Percentiles rank a stretch among this genome's conserved stretches.
These are phyloP conservation scores for Pachypeltis micranthus DNA, from an alignment of 1,140 invertebrate genomes.

Conservation along the genomic window DNA sequence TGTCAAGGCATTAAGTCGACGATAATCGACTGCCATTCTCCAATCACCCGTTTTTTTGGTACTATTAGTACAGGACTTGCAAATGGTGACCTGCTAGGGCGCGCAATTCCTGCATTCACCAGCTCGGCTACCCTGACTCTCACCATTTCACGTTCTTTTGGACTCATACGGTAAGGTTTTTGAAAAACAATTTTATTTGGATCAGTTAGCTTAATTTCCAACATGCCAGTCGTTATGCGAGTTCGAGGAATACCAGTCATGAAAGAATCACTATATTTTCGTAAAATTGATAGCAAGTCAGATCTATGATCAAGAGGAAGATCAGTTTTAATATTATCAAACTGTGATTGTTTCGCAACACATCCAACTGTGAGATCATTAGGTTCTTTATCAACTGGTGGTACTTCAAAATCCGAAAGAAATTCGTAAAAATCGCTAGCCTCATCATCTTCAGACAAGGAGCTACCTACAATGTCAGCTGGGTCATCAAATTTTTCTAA, in stretches of 20 bases:
- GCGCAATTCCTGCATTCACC: neutral
- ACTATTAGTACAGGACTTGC: slow-evolving; percentile 2
- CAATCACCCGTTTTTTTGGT: neutral
- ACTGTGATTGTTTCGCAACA: neutral
- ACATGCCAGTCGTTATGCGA: neutral
- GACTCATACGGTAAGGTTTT: neutral
- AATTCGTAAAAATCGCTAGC: neutral
- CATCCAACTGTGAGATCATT: neutral
- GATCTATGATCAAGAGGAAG: neutral
- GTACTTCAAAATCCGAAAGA: neutral
- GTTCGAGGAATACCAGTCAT: neutral
- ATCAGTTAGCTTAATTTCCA: slow-evolving; percentile 2
- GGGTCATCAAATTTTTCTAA: no score
- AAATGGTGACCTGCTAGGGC: neutral
- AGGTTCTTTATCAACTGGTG: neutral
- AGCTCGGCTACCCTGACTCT: neutral
- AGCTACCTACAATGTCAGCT: no score
- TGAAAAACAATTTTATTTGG: neutral
- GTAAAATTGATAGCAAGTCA: neutral
- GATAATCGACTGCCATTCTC: slow-evolving; percentile 3
- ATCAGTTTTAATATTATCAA: neutral
- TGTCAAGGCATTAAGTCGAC: neutral
- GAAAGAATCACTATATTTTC: neutral
- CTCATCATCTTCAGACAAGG: no score
- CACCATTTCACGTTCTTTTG: neutral